Conservation (phyloP, 2,113 vertebrate species). For the Campylomormyrus tamandua region DNA sequence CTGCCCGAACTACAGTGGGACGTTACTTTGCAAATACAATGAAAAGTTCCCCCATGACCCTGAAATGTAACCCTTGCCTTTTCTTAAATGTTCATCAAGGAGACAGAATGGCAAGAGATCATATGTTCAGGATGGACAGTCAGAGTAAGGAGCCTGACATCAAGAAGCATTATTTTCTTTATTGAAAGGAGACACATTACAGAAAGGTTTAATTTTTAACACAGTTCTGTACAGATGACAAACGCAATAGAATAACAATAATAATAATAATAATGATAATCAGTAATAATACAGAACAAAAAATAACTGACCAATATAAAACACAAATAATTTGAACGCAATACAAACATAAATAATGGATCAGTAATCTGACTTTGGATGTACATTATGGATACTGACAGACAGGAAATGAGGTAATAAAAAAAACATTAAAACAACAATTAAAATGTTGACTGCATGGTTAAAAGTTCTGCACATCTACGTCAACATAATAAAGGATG, state of each 20-base stretch:
- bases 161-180: slow-evolving; percentile 74
- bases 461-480: slow-evolving; percentile 56
- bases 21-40: background rate
- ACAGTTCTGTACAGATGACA: slow-evolving; percentile 83
- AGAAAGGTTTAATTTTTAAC: slow-evolving; percentile 72
- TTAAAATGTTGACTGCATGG: slow-evolving; percentile 25
- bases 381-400: slow-evolving; percentile 61
- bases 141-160: slow-evolving; percentile 30
- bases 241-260: slow-evolving; percentile 59
- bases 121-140: background rate
- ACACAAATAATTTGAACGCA: slow-evolving; percentile 64
- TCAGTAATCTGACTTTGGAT: slow-evolving; percentile 46
- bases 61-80: background rate
- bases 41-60: background rate
- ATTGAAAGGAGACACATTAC: slow-evolving; percentile 89
- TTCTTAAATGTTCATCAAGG: background rate
- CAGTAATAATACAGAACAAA: slow-evolving; percentile 56
- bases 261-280: slow-evolving; percentile 44
- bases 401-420: slow-evolving; percentile 72
- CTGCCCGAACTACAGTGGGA: background rate
- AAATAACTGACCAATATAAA: slow-evolving; percentile 59
- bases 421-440: slow-evolving; percentile 51
- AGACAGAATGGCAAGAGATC: background rate
- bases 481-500: slow-evolving; percentile 56
- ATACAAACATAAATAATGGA: slow-evolving; percentile 81